Percentiles rank a stretch among this genome's conserved stretches.
phyloP scores from a whole-genome alignment of 2,888 invertebrate genomes.

The Amphipoea oculea region DNA sequence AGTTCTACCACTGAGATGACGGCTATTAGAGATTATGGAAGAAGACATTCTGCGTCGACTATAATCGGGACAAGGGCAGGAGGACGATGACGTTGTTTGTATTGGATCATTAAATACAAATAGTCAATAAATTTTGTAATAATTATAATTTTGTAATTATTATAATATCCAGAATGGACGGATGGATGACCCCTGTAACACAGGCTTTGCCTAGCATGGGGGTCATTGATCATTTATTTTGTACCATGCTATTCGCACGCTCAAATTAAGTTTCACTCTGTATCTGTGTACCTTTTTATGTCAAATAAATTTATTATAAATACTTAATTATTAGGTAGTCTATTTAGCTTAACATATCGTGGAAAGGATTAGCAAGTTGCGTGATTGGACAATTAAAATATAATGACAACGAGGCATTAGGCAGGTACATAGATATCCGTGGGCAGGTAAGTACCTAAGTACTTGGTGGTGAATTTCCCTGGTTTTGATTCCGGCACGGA shows the following conservation, averaged over 20 bases:
- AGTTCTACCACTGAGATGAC: not conserved
- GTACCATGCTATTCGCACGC: no score
- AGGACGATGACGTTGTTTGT: not conserved
- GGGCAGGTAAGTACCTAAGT: no score
- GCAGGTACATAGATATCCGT: no score
- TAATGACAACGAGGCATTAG: not conserved
- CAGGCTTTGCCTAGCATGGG: no score
- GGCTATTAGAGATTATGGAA: not conserved
- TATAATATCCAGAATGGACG: no score
- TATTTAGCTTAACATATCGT: not conserved
- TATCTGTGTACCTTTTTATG: no score
- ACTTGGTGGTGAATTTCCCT: not conserved
- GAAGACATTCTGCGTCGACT: not conserved
- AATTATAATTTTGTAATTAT: no score
- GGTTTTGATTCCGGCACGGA: not conserved
- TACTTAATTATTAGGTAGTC: not conserved
- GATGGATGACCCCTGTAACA: no score
- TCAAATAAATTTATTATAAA: no score
- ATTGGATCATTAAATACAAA: not conserved
- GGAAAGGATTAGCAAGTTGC: constrained; percentile 1
- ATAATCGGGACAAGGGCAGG: not conserved
- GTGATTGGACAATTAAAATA: constrained; percentile 1
- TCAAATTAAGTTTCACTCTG: no score
- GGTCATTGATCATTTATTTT: no score
- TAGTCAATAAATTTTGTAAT: no score